Evolutionary conservation across 2,888 invertebrate genomes (phyloP), one percentile per base, ranked within the genome.

Genomic region (Lagria hirta): DNA sequence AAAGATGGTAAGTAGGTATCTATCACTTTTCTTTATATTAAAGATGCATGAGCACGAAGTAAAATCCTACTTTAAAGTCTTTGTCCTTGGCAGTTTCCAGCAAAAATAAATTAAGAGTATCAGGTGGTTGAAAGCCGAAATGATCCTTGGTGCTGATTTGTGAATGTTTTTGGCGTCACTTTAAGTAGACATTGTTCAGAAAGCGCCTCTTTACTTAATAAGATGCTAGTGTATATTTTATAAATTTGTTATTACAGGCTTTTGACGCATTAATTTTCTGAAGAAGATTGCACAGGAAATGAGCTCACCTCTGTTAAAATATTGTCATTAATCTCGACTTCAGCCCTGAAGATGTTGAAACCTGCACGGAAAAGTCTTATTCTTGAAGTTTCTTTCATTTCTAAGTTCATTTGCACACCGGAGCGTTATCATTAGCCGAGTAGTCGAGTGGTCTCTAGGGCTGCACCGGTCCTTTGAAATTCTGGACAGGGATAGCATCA

Each of bases 321-420:
- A 43, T 37, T 43, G 53, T 50, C 54, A 57, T 57, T 57, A 57
- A 57, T 57, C 53, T 56, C 43, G 43, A 43, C 45, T 48, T 35
- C 36, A 50, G 32, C 7, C 18, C 20, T 26, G 41, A 30, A 40
- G 34, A 22, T n/a, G 34, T 15, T 8, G 13, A 18, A 2, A 8
- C 13, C 22, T 24, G 24, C 41, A 49, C 48, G 45, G 45, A 42
- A 49, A 40, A 46, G 44, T 45, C 28, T 24, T 42, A 47, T 43
- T 46, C 52, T 50, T 52, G 55, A 53, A 57, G 52, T 57, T 58
- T 57, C 53, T 57, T 52, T 57, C 60, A 60, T 60, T 64, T 61
- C 58, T 55, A 54, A 55, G 60, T 64, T 62, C 61, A 62, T 62
- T 62, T 62, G 60, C 61, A 61, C 61, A 54, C 54, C 52, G 57